Evolutionary conservation across 2,797 vertebrate species (phyloP).

Genomic region (Eulemur rubriventer): DNA sequence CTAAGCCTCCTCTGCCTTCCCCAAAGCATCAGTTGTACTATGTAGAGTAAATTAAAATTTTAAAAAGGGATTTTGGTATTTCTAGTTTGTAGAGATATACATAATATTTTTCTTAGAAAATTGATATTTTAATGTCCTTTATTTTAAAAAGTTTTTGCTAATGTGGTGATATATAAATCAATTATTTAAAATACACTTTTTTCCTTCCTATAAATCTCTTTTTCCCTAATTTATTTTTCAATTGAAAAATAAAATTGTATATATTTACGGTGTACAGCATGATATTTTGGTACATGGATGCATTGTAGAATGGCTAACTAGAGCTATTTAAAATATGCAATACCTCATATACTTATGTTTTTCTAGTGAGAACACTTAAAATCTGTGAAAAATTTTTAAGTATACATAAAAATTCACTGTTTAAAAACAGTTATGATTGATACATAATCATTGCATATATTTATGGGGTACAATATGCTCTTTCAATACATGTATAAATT

Average conservation of each 20-base stretch:
- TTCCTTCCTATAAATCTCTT: background rate
- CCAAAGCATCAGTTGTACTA: background rate
- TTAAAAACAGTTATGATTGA: background rate
- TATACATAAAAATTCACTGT: background rate
- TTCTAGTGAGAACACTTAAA: background rate
- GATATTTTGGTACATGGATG: background rate
- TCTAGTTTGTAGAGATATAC: background rate
- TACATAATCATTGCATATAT: background rate
- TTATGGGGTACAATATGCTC: background rate
- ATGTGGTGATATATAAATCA: background rate
- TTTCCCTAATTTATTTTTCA: background rate
- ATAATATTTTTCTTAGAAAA: background rate
- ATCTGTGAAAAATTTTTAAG: background rate
- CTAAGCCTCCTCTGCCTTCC: background rate
- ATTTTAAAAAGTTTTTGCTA: background rate
- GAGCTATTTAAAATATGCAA: background rate
- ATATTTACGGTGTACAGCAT: background rate
- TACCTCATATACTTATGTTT: background rate
- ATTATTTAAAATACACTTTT: background rate
- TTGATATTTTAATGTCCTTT: background rate
- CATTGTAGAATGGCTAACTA: background rate
- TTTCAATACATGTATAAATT: background rate
- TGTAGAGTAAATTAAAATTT: background rate
- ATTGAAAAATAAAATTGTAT: background rate
- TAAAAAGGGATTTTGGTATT: background rate